Evolutionary conservation across 2,888 invertebrate genomes (phyloP), one percentile per base, ranked within the genome.

Genomic region (Rosalia funebris): DNA sequence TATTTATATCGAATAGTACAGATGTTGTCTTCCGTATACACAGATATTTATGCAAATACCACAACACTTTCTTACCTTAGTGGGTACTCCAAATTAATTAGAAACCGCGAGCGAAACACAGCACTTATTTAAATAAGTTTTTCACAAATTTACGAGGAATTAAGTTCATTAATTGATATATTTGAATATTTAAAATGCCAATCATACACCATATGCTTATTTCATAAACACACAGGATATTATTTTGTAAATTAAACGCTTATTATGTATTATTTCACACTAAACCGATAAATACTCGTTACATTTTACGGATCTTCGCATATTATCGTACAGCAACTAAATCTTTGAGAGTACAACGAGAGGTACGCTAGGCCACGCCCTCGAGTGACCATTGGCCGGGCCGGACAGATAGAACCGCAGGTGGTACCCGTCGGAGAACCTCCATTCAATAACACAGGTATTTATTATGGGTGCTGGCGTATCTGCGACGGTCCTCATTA

Each of bases 251-350:
- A 81, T 81, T 81, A 75, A 79, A 71, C 77, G 77, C 73, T 80
- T 79, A 81, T 80, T 81, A 78, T 79, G 76, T 75, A 76, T 77
- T 80, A 79, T 81, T 82, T 82, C 81, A 81, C 82, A 82, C 82
- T 74, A 79, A 76, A 78, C 77, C 75, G 81, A 78, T 81, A 82
- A 82, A 75, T 80, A 78, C 79, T 79, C 58, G 63, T 77, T 76
- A 75, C 71, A 76, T 78, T 77, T 77, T 74, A 77, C 75, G 72
- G 74, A 76, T 78, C 77, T 77, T 76, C 75, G 73, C 78, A 78
- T 76, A 79, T 79, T 78, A 77, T 75, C 79, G 74, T 71, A 72
- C 72, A 73, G 71, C 72, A 70, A 79, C 76, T 77, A 75, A 76
- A 76, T 72, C 70, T 74, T 76, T 73, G 71, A 71, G 73, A 73